These are phyloP conservation scores for Erynnis tages DNA, from an alignment of 2,888 invertebrate species.

Conservation along the genomic window DNA sequence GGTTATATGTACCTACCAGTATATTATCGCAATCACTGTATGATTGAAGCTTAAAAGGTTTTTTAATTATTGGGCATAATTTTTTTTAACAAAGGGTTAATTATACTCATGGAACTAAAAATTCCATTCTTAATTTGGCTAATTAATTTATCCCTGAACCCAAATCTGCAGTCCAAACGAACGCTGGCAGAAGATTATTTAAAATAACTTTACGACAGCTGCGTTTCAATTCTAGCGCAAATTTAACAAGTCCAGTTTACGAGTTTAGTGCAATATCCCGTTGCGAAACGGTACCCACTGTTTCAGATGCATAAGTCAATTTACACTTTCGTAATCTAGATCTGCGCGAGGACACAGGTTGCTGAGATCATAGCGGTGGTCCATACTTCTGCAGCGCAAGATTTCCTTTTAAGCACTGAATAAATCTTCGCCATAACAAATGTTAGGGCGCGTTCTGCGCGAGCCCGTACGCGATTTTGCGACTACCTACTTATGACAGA, in stretches of 20 bases:
- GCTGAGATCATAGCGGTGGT: conserved; percentile 8
- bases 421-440: conserved; percentile 23
- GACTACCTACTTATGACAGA: no score
- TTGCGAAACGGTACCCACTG: conserved; percentile 11
- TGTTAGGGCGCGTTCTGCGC: conserved; percentile 14
- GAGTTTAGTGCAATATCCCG: conserved; percentile 11
- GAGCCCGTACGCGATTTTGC: no score
- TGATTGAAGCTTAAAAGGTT: no score
- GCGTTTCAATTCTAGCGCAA: background rate
- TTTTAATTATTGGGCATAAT: no score
- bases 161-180: no score
- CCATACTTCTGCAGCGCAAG: conserved; percentile 6
- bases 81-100: no score
- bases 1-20: no score
- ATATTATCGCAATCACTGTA: no score
- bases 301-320: conserved; percentile 4
- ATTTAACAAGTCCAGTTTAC: conserved; percentile 2
- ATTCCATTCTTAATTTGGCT: no score
- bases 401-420: conserved; percentile 23
- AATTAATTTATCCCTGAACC: no score
- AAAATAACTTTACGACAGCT: background rate
- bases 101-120: no score
- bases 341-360: conserved; percentile 5
- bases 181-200: background rate
- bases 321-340: conserved; percentile 22